Conservation (phyloP, 2,113 vertebrate genomes). For the Synchiropus splendidus region DNA sequence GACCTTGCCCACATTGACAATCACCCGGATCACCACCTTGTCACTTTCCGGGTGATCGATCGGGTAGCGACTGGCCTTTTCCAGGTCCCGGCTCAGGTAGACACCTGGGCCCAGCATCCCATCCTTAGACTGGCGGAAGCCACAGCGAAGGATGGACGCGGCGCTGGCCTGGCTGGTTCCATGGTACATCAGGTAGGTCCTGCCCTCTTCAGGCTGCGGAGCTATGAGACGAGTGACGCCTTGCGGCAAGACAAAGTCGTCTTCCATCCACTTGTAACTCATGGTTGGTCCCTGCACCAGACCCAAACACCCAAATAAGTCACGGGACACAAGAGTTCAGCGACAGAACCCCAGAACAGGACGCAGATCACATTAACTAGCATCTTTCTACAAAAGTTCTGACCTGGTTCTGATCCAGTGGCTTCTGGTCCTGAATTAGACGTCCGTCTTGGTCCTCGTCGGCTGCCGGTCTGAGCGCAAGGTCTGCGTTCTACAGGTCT, state of each 20-base stretch:
- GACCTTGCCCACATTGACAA: slow-evolving; percentile 17
- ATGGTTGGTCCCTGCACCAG: slow-evolving; percentile 4
- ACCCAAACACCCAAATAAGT: too few species aligned
- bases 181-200: slow-evolving; percentile 59
- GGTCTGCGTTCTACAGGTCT: too few species aligned
- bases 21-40: slow-evolving; percentile 21
- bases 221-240: fast-evolving
- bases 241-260: slow-evolving; percentile 4
- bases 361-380: too few species aligned
- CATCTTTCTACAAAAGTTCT: too few species aligned
- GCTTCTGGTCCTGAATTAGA: too few species aligned
- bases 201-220: fast-evolving
- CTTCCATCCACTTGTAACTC: slow-evolving; percentile 26
- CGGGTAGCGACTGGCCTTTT: slow-evolving; percentile 57
- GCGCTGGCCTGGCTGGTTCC: slow-evolving; percentile 28
- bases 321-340: too few species aligned
- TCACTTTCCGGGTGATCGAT: fast-evolving
- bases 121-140: slow-evolving; percentile 1
- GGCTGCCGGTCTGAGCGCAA: too few species aligned
- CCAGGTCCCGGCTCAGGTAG: slow-evolving; percentile 52
- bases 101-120: slow-evolving; percentile 59
- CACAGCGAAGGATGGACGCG: fast-evolving
- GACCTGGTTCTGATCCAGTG: too few species aligned
- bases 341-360: too few species aligned
- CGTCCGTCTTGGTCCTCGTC: too few species aligned